phyloP scores from a whole-genome alignment of 2,797 vertebrate species.

The Botia almorhae region DNA sequence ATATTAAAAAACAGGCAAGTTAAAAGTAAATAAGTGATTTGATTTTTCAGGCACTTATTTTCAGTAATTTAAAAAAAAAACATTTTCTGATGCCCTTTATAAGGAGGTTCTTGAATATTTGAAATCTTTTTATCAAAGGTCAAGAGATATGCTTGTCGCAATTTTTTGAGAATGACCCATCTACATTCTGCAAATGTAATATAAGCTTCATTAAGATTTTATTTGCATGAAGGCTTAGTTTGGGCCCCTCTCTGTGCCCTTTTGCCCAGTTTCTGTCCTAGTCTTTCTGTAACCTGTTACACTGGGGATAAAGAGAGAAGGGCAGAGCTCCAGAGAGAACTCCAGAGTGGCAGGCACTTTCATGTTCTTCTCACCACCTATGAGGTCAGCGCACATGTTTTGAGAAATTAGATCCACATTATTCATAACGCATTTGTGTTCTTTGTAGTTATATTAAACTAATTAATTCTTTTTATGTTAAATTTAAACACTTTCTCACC shows the following conservation, averaged over 20 bases:
- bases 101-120: too few species aligned
- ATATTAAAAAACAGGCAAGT: too few species aligned
- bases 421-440: neutral
- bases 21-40: too few species aligned
- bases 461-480: too few species aligned
- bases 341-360: slow-evolving; percentile 68
- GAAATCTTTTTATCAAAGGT: too few species aligned
- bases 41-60: too few species aligned
- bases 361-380: slow-evolving; percentile 88
- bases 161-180: too few species aligned
- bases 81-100: too few species aligned
- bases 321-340: slow-evolving; percentile 75
- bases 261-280: slow-evolving; percentile 81
- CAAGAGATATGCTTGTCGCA: too few species aligned
- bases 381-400: slow-evolving; percentile 75
- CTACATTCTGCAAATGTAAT: too few species aligned
- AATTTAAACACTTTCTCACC: slow-evolving; percentile 51
- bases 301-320: slow-evolving; percentile 85
- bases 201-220: neutral
- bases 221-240: neutral
- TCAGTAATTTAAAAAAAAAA: too few species aligned
- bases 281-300: slow-evolving; percentile 82
- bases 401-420: neutral
- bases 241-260: neutral
- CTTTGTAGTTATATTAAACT: too few species aligned